Conservation (phyloP, 2,113 vertebrate genomes). For the Glaucidium brasilianum region DNA sequence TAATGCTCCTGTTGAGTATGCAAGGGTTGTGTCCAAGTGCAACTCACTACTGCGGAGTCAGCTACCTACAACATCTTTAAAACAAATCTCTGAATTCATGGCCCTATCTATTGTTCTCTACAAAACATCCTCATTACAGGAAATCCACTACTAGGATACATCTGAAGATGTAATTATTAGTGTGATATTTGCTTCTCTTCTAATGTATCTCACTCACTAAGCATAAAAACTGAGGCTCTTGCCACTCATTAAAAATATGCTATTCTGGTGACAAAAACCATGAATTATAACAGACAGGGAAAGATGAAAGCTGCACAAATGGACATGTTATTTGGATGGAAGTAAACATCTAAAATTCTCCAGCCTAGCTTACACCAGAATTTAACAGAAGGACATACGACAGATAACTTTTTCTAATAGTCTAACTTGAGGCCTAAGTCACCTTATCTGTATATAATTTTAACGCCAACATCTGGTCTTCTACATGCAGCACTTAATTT, state of each 20-base stretch:
- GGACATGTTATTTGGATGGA: neutral
- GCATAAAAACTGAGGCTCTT: neutral
- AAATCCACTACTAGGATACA: conserved; percentile 62
- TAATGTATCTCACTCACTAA: neutral
- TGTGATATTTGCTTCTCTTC: conserved; percentile 19
- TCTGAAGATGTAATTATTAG: conserved; percentile 63
- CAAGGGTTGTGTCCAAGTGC: neutral
- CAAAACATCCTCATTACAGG: conserved; percentile 50
- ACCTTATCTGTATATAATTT: neutral
- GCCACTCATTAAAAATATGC: neutral
- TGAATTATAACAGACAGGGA: neutral
- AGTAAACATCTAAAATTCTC: neutral
- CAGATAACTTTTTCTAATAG: neutral
- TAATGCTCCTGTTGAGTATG: neutral
- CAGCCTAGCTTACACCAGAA: neutral
- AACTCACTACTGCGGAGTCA: neutral
- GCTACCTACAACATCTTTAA: conserved; percentile 41
- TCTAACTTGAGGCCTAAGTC: conserved; percentile 11
- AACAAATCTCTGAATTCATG: conserved; percentile 57
- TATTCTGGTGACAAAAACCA: neutral
- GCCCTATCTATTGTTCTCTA: conserved; percentile 43
- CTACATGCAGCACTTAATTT: neutral
- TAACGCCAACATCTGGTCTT: conserved; percentile 1
- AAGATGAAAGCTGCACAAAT: neutral
- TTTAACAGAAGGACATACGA: neutral